Evolutionary conservation across 2,888 invertebrate species (phyloP), one percentile per base, ranked within the genome.

Genomic region (Apeira syringaria): DNA sequence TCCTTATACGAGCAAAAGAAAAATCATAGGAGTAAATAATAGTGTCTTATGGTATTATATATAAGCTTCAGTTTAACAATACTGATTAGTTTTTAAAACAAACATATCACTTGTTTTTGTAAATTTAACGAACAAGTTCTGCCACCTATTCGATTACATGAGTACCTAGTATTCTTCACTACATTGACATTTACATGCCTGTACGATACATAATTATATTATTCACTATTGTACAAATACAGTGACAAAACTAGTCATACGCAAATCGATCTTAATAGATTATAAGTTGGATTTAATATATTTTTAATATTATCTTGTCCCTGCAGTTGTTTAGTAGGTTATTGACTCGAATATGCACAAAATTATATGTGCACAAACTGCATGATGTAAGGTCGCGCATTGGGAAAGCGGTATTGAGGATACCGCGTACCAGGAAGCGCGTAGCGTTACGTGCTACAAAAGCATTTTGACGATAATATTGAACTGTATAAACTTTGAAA

Each of bases 331-430:
- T 37, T 45, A 39, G 38, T 50, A 36, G 30, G n/a, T 15, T 29
- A 30, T 26, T 30, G 15, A 30, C 30, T 35, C 28, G 25, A 28
- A 25, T 31, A 47, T 56, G 64, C 64, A 64, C 64, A 64, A 64
- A 59, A 50, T 50, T 47, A 53, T 58, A 50, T 50, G 34, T 60
- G 64, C 64, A 64, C 64, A 64, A 64, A 64, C 52, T 50, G 54
- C 52, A 52, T 44, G 25, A 18, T n/a, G 15, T 22, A 25, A 38
- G 24, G 28, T 22, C 20, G 18, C 20, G 34, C 11, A 31, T 11
- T 15, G 9, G n/a, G 1, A 12, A 5, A 1, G 18, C 15, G 15
- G 7, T 5, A 7, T 4, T 24, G 9, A 9, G n/a, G n/a, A n/a
- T n/a, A n/a, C 13, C 13, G 24, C 10, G 12, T 0, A 9, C 0